Base-by-base conservation (phyloP, 1,140 invertebrate species). In the Lysiphlebus fabarum region DNA sequence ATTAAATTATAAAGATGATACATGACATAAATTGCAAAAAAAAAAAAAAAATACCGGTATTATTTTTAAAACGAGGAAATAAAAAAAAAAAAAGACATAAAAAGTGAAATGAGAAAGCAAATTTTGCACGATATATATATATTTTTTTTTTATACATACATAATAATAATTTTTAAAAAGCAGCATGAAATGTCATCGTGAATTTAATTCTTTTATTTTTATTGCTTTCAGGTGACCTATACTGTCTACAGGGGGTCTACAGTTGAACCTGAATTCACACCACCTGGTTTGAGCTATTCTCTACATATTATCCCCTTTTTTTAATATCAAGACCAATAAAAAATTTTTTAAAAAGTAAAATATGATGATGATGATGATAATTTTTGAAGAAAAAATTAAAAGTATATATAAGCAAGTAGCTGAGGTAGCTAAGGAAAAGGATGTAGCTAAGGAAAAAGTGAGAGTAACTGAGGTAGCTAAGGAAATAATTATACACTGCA, bases 211-310 rank as follows among this genome's bases (percentile, higher is more conserved):
- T 26, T 45, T 44, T 47, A 11, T 54, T 54, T 34, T 59, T 59
- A 59, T 54, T 58, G 57, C 58, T 59, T 59, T 53, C 58, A 59
- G 58, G 42, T 59, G 58, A 45, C 48, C 37, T 33, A 42, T 12
- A 38, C 55, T 26, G 38, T n/a, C 44, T 58, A 9, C 49, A 42
- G 40, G 58, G 50, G 51, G 43, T 45, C 50, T 43, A 51, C 42
- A 11, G 58, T 59, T 59, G 58, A 59, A 59, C 58, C 58, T 59
- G 58, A 59, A 53, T 53, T 58, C 48, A 53, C 56, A 58, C 47
- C 53, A 56, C 59, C 60, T 57, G 60, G 56, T 48, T 36, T 37
- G 26, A 34, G 37, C 17, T 53, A 40, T 55, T 14, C 45, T 43
- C 2, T 26, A n/a, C n/a, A 26, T 26, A 26, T 38, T 53, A 36